Percentiles rank a stretch among this genome's conserved stretches.
phyloP scores from a whole-genome alignment of 2,888 invertebrate genomes.

The Tenodera sinensis region DNA sequence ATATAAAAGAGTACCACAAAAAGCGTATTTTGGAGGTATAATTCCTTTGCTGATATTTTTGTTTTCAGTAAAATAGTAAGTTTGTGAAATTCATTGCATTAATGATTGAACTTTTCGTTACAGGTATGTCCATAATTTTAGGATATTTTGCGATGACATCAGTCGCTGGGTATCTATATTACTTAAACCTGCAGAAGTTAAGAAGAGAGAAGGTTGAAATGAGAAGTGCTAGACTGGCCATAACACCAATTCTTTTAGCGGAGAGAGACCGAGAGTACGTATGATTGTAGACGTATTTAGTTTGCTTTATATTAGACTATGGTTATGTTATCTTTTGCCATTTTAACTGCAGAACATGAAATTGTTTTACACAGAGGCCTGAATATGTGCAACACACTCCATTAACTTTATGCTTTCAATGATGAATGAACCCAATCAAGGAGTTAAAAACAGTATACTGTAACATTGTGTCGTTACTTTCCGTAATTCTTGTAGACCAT shows the following conservation, averaged over 20 bases:
- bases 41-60: not conserved
- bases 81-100: not conserved
- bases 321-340: too few relatives aligned
- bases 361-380: too few relatives aligned
- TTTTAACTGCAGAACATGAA: too few relatives aligned
- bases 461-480: too few relatives aligned
- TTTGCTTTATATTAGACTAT: too few relatives aligned
- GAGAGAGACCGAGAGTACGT: conserved; percentile 78
- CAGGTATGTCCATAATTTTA: conserved; percentile 61
- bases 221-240: conserved; percentile 71
- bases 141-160: conserved; percentile 52
- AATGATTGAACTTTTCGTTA: conserved; percentile 32
- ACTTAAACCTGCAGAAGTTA: conserved; percentile 51
- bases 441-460: too few relatives aligned
- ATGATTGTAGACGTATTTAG: not conserved
- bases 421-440: too few relatives aligned
- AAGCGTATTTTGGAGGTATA: conserved; percentile 65
- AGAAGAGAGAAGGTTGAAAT: conserved; percentile 64
- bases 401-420: too few relatives aligned
- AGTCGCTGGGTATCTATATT: conserved; percentile 56
- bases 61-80: not conserved
- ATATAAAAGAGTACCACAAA: conserved; percentile 69
- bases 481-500: too few relatives aligned
- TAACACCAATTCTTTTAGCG: conserved; percentile 73
- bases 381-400: too few relatives aligned